Conservation (phyloP, 2,888 invertebrate species). For the Acrobasis suavella region DNA sequence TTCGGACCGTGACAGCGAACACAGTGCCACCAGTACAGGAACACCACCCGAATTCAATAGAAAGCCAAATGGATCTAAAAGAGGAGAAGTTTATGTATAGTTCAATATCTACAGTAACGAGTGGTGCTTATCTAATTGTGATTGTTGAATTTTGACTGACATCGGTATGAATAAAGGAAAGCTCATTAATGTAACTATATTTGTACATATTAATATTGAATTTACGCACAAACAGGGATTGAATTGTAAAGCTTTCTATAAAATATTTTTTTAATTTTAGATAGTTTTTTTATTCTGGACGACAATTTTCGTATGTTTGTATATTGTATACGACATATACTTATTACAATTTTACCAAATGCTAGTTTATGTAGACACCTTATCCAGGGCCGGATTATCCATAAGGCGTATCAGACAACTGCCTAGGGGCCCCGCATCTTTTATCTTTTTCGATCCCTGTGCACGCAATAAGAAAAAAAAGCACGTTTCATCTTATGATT, state of each 20-base stretch:
- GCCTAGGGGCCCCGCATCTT: too few relatives aligned
- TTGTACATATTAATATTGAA: constrained; percentile 43
- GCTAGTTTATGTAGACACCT: too few relatives aligned
- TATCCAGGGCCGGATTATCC: too few relatives aligned
- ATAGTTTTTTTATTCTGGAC: not conserved
- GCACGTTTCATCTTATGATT: too few relatives aligned
- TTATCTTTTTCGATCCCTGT: too few relatives aligned
- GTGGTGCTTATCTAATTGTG: constrained; percentile 46
- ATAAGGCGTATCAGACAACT: too few relatives aligned
- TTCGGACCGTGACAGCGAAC: constrained; percentile 63
- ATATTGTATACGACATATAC: too few relatives aligned
- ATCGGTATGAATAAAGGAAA: constrained; percentile 30
- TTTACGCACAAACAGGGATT: constrained; percentile 70
- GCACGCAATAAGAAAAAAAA: too few relatives aligned
- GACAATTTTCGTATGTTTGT: not conserved
- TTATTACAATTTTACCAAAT: too few relatives aligned
- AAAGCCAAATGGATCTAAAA: constrained; percentile 62
- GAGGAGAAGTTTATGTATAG: constrained; percentile 74
- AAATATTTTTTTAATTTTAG: constrained; percentile 45
- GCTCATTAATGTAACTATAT: constrained; percentile 40
- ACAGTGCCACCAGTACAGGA: constrained; percentile 50
- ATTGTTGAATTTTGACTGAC: constrained; percentile 37
- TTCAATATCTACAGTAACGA: constrained; percentile 26
- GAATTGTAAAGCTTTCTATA: constrained; percentile 59
- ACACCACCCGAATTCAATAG: constrained; percentile 56